Base-by-base conservation (phyloP, 1,140 invertebrate genomes). In the Drosophila lacteicornis region DNA sequence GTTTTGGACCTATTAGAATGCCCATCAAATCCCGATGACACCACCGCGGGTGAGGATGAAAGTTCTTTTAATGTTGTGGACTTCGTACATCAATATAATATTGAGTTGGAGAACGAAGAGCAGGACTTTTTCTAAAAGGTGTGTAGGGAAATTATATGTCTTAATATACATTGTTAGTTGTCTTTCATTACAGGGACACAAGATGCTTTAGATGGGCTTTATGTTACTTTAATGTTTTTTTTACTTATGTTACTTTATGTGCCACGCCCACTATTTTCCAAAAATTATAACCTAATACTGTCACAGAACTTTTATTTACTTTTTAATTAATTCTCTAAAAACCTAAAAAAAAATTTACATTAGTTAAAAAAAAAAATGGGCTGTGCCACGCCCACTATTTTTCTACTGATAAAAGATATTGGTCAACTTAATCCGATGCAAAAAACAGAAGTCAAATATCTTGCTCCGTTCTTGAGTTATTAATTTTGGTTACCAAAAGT, bases 311-410 rank as follows among this genome's bases (percentile, higher is more conserved):
- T 11, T 11, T 36, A 36, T 33, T 33, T 8, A 33, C 30, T 33
- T 8, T 7, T 33, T 33, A 12, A 12, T 36, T 36, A 36, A 11
- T 36, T 12, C 33, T 36, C 9, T 36, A 36, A 11, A 36, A 36
- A 36, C 11, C 33, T 22, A 1, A 9, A 11, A 11, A 36, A 11
- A 36, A 36, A 36, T 25, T 47, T 22, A 47, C 19, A 47, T 47
- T 17, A 47, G 46, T 2, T 47, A 1, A 19, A 47, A 47, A 47
- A 47, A 47, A 17, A 47, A 47, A 47, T 1, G 12, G 19, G 19
- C 46, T 6, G 22, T 47, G 46, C 46, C 46, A 47, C 46, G 46
- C 46, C 46, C 46, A 4, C 46, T 47, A 47, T 47, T 47, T 47
- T 47, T 40, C 13, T 47, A 47, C 11, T 22, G 13, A 15, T 47